Conservation (phyloP, 2,113 vertebrate genomes). For the Rhinopomastus cyanomelas region DNA sequence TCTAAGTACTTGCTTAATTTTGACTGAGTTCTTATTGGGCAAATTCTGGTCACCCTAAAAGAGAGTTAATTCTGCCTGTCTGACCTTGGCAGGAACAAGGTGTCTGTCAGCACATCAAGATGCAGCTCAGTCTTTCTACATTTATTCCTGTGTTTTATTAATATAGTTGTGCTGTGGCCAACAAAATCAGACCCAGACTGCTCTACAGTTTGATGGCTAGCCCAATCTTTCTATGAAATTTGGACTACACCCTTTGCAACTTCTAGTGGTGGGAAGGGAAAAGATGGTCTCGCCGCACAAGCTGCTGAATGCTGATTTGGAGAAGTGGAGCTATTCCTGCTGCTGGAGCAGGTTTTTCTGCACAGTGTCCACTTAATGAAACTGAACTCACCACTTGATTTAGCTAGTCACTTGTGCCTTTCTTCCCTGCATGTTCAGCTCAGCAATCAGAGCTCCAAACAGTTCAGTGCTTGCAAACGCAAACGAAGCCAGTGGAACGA, state of each 20-base stretch:
- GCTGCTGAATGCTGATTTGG: not conserved
- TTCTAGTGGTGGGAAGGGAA: not conserved
- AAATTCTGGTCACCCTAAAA: not conserved
- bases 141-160: not conserved
- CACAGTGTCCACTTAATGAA: not conserved
- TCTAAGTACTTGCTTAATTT: not conserved
- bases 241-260: not conserved
- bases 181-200: not conserved
- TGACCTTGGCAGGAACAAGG: not conserved
- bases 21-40: not conserved
- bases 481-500: not conserved
- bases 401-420: not conserved
- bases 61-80: not conserved
- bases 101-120: not conserved
- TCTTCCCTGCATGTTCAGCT: not conserved
- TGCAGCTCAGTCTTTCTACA: not conserved
- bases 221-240: not conserved
- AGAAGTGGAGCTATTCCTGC: not conserved
- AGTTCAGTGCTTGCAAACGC: not conserved
- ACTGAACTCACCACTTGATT: not conserved
- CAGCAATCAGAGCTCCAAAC: not conserved
- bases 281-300: not conserved
- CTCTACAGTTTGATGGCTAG: not conserved
- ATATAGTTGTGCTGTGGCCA: not conserved
- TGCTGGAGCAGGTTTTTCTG: not conserved